Base-by-base conservation (phyloP, 1,140 invertebrate species). In the Hypothenemus hampei region DNA sequence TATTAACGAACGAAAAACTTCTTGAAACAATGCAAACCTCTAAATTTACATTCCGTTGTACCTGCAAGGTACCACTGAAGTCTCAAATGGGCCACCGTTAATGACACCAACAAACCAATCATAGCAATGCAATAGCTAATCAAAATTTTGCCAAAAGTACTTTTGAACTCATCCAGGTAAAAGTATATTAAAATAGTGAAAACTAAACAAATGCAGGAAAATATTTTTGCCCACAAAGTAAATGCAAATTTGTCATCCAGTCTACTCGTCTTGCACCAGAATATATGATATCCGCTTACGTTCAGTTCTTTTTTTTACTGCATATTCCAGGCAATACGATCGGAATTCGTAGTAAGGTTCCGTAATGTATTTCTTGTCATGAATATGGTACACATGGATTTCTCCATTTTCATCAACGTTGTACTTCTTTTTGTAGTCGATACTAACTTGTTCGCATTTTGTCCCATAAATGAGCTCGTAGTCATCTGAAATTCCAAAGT, bases 101-200 rank as follows among this genome's bases (percentile, higher is more conserved):
- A 50, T 3, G 62, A 33, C 0, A 65, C 18, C 36, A 71, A 70
- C 21, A 61, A 57, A 0, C 59, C 36, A 0, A 71, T 39, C 7
- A 69, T 54, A 11, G 69, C 69, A 3, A 57, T 20, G 4, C 66
- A 60, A 39, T 72, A 74, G 4, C 65, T 69, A 60, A 75, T 66
- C 11, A 73, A 55, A 16, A 74, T 66, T 45, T 66, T 66, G 1
- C 73, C 73, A 8, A 62, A 66, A 8, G 73, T 57, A 43, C 68
- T 73, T 16, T 63, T 62, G 35, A 68, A 54, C 15, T 69, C 63
- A 0, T 64, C 62, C 24, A 73, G 40, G 5, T 70, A 21, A 4
- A 63, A 41, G 44, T 75, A 74, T 3, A 74, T 62, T 0, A 67
- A 8, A 3, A 74, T 55, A 0, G 70, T 69, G 10, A 73, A 15